Evolutionary conservation across 2,888 invertebrate genomes (phyloP).

Genomic region (Synergus japonicus): DNA sequence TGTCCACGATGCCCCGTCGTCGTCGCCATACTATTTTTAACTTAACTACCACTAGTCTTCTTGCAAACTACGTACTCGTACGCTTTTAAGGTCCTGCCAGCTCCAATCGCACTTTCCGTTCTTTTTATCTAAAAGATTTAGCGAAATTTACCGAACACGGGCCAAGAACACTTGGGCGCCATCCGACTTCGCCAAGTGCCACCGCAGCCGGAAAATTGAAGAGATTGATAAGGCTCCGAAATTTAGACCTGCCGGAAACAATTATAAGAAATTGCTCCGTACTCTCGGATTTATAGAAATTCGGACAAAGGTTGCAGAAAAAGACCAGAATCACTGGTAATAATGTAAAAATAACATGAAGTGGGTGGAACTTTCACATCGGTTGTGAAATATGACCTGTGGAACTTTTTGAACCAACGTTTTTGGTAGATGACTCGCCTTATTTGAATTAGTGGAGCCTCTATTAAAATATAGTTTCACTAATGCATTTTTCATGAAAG

Average conservation of each 20-base stretch:
- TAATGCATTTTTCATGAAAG: background rate
- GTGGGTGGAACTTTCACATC: no score
- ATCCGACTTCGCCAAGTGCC: slow-evolving; percentile 11
- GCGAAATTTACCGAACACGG: background rate
- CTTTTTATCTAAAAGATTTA: slow-evolving; percentile 6
- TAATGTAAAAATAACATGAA: no score
- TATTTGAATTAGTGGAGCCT: no score
- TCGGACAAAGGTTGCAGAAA: background rate
- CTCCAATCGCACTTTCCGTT: slow-evolving; percentile 10
- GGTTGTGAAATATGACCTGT: no score
- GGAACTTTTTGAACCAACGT: no score
- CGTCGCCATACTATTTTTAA: slow-evolving; percentile 47
- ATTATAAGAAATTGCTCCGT: slow-evolving; percentile 35
- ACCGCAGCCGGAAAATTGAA: slow-evolving; percentile 29
- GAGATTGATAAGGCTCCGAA: slow-evolving; percentile 14
- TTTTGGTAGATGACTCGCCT: no score
- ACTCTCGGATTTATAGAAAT: slow-evolving; percentile 31
- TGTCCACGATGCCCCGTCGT: slow-evolving; percentile 37
- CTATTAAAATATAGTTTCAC: no score
- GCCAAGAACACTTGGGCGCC: slow-evolving; percentile 39
- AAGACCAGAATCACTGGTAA: background rate
- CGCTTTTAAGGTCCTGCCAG: slow-evolving; percentile 24
- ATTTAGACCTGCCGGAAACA: slow-evolving; percentile 31
- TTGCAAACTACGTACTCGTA: background rate
- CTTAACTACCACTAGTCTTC: slow-evolving; percentile 15